A percentile compares a stretch with the other conserved stretches of the same genome.
These are phyloP conservation scores for Coleophora flavipennella DNA, from an alignment of 2,888 invertebrate species.

Conservation along the genomic window DNA sequence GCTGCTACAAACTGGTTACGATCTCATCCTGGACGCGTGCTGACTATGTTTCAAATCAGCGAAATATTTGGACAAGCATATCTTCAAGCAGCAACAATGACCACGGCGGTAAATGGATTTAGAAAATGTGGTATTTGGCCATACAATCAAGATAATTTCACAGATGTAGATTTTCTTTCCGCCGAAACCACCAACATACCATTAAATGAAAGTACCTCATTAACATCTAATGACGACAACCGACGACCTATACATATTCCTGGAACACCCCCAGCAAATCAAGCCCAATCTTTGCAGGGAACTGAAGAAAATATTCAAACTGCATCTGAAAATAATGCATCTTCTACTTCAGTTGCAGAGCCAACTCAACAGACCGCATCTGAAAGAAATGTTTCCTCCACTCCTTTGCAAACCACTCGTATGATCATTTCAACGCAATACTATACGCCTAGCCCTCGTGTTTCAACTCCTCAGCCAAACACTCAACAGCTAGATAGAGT, in stretches of 20 bases:
- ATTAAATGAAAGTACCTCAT: neutral
- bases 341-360: too few relatives aligned
- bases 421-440: too few relatives aligned
- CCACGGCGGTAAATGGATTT: constrained; percentile 18
- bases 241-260: neutral
- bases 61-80: constrained; percentile 22
- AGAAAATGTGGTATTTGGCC: constrained; percentile 19
- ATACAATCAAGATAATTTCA: constrained; percentile 16
- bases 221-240: neutral
- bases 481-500: neutral
- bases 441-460: too few relatives aligned
- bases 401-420: too few relatives aligned
- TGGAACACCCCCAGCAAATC: neutral
- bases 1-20: constrained; percentile 17
- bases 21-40: constrained; percentile 17
- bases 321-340: too few relatives aligned
- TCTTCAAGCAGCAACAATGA: constrained; percentile 20
- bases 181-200: constrained; percentile 15
- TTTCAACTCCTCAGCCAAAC: neutral
- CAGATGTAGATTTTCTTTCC: constrained; percentile 17
- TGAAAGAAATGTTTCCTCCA: too few relatives aligned
- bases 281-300: too few relatives aligned
- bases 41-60: constrained; percentile 18
- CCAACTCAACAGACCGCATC: too few relatives aligned
- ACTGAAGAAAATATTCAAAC: too few relatives aligned